phyloP scores from a whole-genome alignment of 2,797 vertebrate species.

The Spinus pinus region DNA sequence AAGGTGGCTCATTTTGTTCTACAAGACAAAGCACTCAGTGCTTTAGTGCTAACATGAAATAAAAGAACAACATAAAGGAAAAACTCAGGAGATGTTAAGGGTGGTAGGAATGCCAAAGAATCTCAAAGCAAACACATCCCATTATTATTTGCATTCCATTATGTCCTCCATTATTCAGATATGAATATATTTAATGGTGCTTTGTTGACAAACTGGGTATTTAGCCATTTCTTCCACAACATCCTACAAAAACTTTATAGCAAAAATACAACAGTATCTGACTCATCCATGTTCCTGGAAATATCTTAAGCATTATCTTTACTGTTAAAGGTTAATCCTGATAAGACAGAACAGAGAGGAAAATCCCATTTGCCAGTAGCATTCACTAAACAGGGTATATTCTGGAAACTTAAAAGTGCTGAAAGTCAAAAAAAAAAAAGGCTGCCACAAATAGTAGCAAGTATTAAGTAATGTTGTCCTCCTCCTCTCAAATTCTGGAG shows the following conservation, averaged over 20 bases:
- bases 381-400: background rate
- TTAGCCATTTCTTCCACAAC: background rate
- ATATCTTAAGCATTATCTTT: background rate
- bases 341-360: background rate
- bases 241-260: background rate
- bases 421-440: background rate
- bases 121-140: background rate
- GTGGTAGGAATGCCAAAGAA: background rate
- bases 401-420: background rate
- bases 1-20: background rate
- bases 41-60: background rate
- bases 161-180: background rate
- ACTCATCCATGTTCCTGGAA: background rate
- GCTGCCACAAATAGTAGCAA: background rate
- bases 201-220: background rate
- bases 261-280: background rate
- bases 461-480: background rate
- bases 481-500: background rate
- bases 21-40: background rate
- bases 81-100: background rate
- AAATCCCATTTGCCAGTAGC: background rate
- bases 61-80: background rate
- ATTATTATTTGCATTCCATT: background rate
- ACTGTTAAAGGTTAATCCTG: background rate
- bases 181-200: background rate